phyloP scores from a whole-genome alignment of 2,888 invertebrate species.

The Dendrolimus houi region DNA sequence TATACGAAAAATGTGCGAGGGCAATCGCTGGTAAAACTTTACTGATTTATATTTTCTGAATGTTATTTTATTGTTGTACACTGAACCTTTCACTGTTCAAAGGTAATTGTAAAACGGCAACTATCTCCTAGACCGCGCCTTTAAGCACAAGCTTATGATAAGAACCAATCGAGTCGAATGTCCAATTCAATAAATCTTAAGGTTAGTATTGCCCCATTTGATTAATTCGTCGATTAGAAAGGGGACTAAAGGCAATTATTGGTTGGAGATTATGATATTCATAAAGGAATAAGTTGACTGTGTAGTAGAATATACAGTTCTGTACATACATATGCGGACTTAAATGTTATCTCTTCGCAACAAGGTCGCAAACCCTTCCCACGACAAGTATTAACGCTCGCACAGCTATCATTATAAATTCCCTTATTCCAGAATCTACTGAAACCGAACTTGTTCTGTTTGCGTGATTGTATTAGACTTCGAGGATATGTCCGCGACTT shows the following conservation, averaged over 20 bases:
- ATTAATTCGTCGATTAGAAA: not conserved
- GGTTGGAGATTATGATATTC: not conserved
- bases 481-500: too few relatives aligned
- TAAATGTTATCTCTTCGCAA: not conserved
- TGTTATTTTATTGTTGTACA: too few relatives aligned
- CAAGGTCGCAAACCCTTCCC: not conserved
- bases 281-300: not conserved
- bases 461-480: not conserved
- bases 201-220: not conserved
- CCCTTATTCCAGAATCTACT: not conserved
- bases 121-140: not conserved
- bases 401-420: not conserved
- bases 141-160: not conserved
- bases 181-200: conserved; percentile 11
- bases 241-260: conserved; percentile 3
- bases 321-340: not conserved
- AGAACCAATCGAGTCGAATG: conserved; percentile 6
- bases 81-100: not conserved
- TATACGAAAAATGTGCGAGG: too few relatives aligned
- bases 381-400: not conserved
- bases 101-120: not conserved
- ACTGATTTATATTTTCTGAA: too few relatives aligned
- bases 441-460: not conserved
- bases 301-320: not conserved
- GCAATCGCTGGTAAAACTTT: too few relatives aligned